These are phyloP conservation scores for Cheilosia vulpina DNA, from an alignment of 2,888 invertebrate species.

Conservation along the genomic window DNA sequence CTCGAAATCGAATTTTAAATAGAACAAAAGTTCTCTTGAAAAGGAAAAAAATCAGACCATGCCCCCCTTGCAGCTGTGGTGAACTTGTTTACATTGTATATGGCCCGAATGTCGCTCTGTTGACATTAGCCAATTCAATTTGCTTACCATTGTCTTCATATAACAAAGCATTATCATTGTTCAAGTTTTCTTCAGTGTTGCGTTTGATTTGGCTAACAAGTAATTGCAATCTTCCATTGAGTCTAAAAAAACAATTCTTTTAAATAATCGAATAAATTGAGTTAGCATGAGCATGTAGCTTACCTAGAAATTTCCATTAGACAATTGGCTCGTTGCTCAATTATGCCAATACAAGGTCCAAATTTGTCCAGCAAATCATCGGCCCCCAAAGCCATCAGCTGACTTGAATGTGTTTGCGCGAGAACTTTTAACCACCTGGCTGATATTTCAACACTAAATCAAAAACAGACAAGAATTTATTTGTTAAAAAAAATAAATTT, in stretches of 20 bases:
- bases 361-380: constrained; percentile 81
- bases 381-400: constrained; percentile 82
- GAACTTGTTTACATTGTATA: too few relatives aligned
- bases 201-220: constrained; percentile 82
- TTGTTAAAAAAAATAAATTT: background rate
- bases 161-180: constrained; percentile 79
- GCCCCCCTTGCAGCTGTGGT: too few relatives aligned
- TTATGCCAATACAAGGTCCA: constrained; percentile 82
- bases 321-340: constrained; percentile 82
- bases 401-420: constrained; percentile 81
- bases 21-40: too few relatives aligned
- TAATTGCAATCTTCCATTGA: constrained; percentile 81
- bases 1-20: too few relatives aligned
- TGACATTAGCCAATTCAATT: background rate
- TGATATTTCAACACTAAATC: constrained; percentile 80
- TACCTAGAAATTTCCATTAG: constrained; percentile 81
- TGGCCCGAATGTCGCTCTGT: background rate
- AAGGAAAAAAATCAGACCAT: too few relatives aligned
- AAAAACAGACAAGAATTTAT: constrained; percentile 6
- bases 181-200: constrained; percentile 79
- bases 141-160: constrained; percentile 81
- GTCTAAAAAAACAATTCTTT: constrained; percentile 77
- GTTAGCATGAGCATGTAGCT: background rate
- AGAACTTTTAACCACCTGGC: constrained; percentile 81
- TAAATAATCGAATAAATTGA: background rate